phyloP scores from a whole-genome alignment of 2,797 vertebrate species.

The Iguana delicatissima region DNA sequence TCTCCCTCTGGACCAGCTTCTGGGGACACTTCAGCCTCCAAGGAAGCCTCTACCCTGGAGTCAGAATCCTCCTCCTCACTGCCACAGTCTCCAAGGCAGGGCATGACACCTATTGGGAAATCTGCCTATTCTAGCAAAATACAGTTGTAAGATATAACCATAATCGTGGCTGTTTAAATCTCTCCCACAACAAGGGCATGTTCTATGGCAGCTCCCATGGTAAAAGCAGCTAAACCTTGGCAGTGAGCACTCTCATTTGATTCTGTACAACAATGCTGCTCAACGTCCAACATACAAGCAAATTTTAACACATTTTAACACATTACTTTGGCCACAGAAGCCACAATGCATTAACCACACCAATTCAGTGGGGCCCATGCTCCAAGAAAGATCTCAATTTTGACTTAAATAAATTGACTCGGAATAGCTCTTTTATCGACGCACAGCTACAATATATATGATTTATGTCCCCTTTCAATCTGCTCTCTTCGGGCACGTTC shows the following conservation, averaged over 20 bases:
- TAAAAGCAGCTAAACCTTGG: not conserved
- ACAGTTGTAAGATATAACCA: not conserved
- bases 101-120: not conserved
- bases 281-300: not conserved
- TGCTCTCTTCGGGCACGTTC: slow-evolving; percentile 26
- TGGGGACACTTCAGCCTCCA: too few relatives aligned
- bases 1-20: too few relatives aligned
- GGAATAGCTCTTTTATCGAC: slow-evolving; percentile 41
- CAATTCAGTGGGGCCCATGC: slow-evolving; percentile 3
- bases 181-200: not conserved
- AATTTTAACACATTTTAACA: not conserved
- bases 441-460: slow-evolving; percentile 36
- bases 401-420: slow-evolving; percentile 25
- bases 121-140: not conserved
- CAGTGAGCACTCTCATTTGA: not conserved
- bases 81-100: too few relatives aligned
- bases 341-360: slow-evolving; percentile 19
- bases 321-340: slow-evolving; percentile 15
- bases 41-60: too few relatives aligned
- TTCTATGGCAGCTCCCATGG: not conserved
- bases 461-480: slow-evolving; percentile 35
- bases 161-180: not conserved
- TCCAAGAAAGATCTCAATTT: slow-evolving; percentile 23
- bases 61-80: too few relatives aligned
- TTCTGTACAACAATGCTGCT: not conserved